phyloP scores from a whole-genome alignment of 2,888 invertebrate species.

The Drosophila yooni region DNA sequence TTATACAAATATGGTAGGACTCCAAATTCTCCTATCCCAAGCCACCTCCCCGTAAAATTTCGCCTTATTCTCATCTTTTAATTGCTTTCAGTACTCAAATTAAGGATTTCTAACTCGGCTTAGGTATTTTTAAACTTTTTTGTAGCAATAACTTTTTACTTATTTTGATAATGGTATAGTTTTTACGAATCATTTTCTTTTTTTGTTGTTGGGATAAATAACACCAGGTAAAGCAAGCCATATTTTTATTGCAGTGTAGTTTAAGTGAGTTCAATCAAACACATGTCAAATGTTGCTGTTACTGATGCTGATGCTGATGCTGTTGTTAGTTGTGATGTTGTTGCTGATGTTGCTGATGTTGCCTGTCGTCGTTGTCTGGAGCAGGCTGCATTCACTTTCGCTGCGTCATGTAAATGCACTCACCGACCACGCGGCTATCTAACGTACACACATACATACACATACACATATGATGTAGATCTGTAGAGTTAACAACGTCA shows the following conservation, averaged over 20 bases:
- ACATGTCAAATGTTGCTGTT: constrained; percentile 66
- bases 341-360: constrained; percentile 62
- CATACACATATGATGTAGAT: constrained; percentile 8
- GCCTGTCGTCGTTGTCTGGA: constrained; percentile 59
- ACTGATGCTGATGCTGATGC: constrained; percentile 27
- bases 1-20: neutral
- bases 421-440: constrained; percentile 46
- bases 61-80: neutral
- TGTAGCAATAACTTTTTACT: no score
- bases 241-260: constrained; percentile 2
- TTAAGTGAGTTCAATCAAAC: constrained; percentile 66
- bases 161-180: neutral
- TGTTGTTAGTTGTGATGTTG: constrained; percentile 29
- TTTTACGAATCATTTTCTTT: neutral
- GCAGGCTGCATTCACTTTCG: constrained; percentile 73
- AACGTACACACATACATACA: neutral
- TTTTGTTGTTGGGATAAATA: no score
- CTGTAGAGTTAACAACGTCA: constrained; percentile 34
- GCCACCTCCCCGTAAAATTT: neutral
- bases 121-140: neutral
- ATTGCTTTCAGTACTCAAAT: neutral
- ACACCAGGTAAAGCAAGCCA: neutral
- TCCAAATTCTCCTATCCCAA: neutral
- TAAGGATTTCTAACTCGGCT: neutral
- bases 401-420: constrained; percentile 76